Percentiles rank a stretch among this genome's conserved stretches.
Evolutionary conservation across 2,797 vertebrate genomes (phyloP).

Genomic region (Diplodus sargus): DNA sequence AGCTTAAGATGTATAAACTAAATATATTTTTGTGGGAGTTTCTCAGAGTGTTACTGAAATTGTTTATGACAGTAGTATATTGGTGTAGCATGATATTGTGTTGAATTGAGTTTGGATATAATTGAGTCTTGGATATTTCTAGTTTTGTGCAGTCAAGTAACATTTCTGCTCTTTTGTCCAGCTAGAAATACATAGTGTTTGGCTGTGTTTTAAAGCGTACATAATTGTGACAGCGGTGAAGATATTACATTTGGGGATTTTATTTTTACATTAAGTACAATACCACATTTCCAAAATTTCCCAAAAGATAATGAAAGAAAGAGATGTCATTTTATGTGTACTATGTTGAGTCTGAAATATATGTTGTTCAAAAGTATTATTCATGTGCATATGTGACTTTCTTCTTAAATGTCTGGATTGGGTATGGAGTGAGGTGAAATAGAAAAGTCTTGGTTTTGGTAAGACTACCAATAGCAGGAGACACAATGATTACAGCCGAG

Average conservation of each 20-base stretch:
- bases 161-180: neutral
- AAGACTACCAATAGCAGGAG: too few relatives aligned
- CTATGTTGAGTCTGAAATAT: too few relatives aligned
- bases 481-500: too few relatives aligned
- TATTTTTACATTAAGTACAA: neutral
- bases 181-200: neutral
- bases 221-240: neutral
- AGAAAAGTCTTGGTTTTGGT: neutral
- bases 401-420: neutral
- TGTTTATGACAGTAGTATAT: too few relatives aligned
- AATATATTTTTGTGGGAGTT: neutral
- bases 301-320: neutral
- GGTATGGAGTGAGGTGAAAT: neutral
- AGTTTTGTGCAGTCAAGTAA: neutral
- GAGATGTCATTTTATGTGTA: too few relatives aligned
- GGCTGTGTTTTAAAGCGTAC: neutral
- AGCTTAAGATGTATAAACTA: neutral
- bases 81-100: too few relatives aligned
- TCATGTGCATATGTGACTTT: too few relatives aligned
- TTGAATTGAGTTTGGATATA: too few relatives aligned
- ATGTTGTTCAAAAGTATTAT: too few relatives aligned
- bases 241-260: neutral
- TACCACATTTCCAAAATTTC: neutral
- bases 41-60: neutral
- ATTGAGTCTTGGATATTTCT: too few relatives aligned